A percentile compares a stretch with the other conserved stretches of the same genome.
phyloP scores from a whole-genome alignment of 2,113 vertebrate genomes.

The Anser cygnoides region DNA sequence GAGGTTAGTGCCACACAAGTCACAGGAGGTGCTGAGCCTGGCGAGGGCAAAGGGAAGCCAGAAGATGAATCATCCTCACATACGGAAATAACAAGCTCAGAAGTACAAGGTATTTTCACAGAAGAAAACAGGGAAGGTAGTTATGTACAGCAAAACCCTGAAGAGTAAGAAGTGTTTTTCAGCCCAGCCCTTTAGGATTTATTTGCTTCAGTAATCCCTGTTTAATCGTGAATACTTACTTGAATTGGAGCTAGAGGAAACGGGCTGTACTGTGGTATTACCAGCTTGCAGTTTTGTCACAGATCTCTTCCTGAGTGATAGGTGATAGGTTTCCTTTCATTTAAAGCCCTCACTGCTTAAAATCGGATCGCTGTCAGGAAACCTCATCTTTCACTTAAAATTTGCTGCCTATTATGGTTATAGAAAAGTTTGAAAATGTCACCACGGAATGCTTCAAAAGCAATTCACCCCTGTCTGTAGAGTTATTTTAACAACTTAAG shows the following conservation, averaged over 20 bases:
- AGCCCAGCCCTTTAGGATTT: background rate
- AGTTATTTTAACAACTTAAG: background rate
- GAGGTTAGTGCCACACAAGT: fast-evolving
- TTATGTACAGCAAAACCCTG: background rate
- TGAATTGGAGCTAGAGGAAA: background rate
- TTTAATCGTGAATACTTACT: background rate
- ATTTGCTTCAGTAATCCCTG: background rate
- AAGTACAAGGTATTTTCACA: background rate
- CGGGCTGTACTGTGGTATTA: background rate
- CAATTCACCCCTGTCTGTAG: background rate
- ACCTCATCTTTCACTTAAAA: background rate
- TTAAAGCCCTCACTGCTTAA: background rate
- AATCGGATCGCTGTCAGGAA: background rate
- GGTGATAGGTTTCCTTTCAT: background rate
- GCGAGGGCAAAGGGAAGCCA: background rate
- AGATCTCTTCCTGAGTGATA: background rate
- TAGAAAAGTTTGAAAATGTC: background rate
- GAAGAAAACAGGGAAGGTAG: background rate
- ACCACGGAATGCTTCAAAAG: background rate
- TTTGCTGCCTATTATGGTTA: background rate
- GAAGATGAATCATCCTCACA: background rate
- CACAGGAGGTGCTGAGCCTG: background rate
- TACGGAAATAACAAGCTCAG: fast-evolving
- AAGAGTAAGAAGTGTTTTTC: slow-evolving; percentile 29
- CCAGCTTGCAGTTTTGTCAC: background rate